A percentile compares a stretch with the other conserved stretches of the same genome.
Conservation (phyloP, 2,113 vertebrate species). For the Notarius lentiginosus region DNA sequence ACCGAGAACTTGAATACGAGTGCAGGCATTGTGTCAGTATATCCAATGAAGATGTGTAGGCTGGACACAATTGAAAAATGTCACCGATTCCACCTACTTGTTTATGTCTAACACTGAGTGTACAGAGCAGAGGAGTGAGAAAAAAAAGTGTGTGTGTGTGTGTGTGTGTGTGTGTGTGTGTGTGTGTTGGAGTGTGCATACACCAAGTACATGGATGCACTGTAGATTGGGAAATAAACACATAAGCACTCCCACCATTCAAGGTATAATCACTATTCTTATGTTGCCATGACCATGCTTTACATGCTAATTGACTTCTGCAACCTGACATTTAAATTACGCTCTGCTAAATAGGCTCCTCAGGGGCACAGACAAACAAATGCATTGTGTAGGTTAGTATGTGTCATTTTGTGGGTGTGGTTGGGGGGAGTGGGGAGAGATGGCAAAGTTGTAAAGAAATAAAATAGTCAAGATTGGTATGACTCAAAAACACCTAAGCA, state of each 20-base stretch:
- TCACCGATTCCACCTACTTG: constrained; percentile 70
- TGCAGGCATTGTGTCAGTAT: constrained; percentile 51
- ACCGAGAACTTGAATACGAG: constrained; percentile 29
- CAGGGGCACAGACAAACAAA: constrained; percentile 22
- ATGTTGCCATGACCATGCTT: constrained; percentile 62
- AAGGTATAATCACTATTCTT: constrained; percentile 40
- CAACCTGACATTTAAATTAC: constrained; percentile 34
- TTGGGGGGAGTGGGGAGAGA: background rate
- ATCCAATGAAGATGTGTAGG: constrained; percentile 52
- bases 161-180: constrained; percentile 11
- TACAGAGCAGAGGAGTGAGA: constrained; percentile 51
- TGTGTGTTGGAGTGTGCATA: background rate
- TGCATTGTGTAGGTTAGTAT: background rate
- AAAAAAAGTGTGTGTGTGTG: background rate
- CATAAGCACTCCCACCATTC: constrained; percentile 36
- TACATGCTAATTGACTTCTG: constrained; percentile 62
- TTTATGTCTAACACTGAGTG: constrained; percentile 65
- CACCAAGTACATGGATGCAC: background rate
- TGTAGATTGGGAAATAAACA: constrained; percentile 17
- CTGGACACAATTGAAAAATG: constrained; percentile 63
- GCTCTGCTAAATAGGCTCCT: background rate
- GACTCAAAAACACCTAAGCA: background rate
- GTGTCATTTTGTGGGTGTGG: background rate
- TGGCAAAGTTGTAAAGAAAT: background rate
- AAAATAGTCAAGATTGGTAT: background rate